Percentiles rank a stretch among this genome's conserved stretches.
phyloP scores from a whole-genome alignment of 2,888 invertebrate genomes.

The Andrena minutula region DNA sequence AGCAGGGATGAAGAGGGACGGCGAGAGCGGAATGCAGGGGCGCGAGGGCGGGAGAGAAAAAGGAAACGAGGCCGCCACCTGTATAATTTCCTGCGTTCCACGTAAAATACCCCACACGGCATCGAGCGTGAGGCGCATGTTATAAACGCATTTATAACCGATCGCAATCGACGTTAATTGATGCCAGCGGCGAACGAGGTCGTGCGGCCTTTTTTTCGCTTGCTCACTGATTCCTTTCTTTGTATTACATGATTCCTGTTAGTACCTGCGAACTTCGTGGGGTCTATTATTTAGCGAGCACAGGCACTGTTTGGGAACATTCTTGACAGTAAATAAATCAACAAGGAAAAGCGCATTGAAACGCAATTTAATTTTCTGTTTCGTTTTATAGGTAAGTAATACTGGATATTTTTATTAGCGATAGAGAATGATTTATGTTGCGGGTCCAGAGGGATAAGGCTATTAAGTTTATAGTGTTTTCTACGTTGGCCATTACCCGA shows the following conservation, averaged over 20 bases:
- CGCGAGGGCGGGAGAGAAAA: neutral
- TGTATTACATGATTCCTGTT: constrained; percentile 31
- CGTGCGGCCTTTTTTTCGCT: constrained; percentile 19
- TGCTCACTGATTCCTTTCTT: constrained; percentile 9
- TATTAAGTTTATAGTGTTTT: neutral
- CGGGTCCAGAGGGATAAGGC: neutral
- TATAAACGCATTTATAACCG: constrained; percentile 72
- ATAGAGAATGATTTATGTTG: neutral
- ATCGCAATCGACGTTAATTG: constrained; percentile 77
- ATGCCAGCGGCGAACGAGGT: constrained; percentile 39
- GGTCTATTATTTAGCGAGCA: neutral
- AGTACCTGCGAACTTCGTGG: neutral
- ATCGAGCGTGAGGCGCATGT: constrained; percentile 69
- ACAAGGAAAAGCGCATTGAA: neutral
- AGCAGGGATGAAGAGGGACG: neutral
- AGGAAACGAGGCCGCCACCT: constrained; percentile 29
- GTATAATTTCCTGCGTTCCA: constrained; percentile 66
- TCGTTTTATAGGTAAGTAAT: neutral
- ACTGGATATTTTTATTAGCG: neutral
- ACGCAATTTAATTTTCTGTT: neutral
- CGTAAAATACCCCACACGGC: constrained; percentile 62
- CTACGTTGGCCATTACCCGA: constrained; percentile 1
- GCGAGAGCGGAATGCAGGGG: constrained; percentile 2
- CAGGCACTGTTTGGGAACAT: neutral
- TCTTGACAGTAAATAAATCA: no score